Evolutionary conservation across 2,888 invertebrate genomes (phyloP).

Genomic region (Merodon equestris): DNA sequence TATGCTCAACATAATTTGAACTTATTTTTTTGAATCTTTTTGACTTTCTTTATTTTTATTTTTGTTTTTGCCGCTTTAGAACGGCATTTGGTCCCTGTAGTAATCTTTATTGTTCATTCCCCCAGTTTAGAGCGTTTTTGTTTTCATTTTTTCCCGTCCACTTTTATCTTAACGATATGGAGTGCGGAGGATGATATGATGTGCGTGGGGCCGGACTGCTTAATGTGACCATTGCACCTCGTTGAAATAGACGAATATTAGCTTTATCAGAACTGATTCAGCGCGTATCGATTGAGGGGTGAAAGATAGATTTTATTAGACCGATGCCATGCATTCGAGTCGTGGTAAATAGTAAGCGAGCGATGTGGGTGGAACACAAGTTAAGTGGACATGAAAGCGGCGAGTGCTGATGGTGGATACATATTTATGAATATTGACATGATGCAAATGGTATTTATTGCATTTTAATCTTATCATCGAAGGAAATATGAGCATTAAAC

Average conservation of each 20-base stretch:
- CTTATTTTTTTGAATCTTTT: constrained; percentile 24
- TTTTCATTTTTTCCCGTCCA: no score
- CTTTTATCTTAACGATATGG: neutral
- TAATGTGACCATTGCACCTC: constrained; percentile 68
- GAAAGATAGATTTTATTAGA: constrained; percentile 51
- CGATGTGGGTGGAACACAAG: constrained; percentile 41
- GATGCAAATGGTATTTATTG: constrained; percentile 9
- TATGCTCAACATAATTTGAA: constrained; percentile 66
- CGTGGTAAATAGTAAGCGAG: neutral
- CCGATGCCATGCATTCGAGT: constrained; percentile 11
- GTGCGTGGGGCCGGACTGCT: constrained; percentile 49
- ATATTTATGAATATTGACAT: no score
- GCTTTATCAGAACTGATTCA: constrained; percentile 64
- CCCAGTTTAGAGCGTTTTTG: constrained; percentile 37
- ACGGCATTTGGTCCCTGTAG: constrained; percentile 64
- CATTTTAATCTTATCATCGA: constrained; percentile 24
- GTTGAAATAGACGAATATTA: constrained; percentile 51
- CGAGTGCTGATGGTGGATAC: no score
- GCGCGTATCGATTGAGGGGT: constrained; percentile 54
- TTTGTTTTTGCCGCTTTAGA: constrained; percentile 43
- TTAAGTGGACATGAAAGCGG: no score
- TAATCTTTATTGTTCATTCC: constrained; percentile 64
- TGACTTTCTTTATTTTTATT: constrained; percentile 6
- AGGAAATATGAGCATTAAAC: constrained; percentile 18
- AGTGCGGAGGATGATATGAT: constrained; percentile 10